Percentiles rank a stretch among this genome's conserved stretches.
These are phyloP conservation scores for Medauroidea extradentata DNA, from an alignment of 1,140 invertebrate species.

Conservation along the genomic window DNA sequence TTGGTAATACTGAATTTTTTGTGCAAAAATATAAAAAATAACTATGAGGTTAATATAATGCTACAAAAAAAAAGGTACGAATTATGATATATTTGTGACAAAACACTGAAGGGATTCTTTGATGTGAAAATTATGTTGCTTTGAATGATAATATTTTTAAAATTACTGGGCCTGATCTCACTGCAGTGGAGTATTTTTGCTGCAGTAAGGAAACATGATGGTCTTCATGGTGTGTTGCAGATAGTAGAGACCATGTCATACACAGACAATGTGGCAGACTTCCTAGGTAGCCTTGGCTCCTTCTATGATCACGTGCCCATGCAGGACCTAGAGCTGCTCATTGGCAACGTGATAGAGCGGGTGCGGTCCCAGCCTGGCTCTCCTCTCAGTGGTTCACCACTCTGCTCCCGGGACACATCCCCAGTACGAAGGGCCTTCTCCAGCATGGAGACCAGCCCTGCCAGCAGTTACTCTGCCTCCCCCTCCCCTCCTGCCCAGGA, in stretches of 20 bases:
- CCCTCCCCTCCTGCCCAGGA: constrained; percentile 59
- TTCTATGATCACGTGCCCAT: constrained; percentile 51
- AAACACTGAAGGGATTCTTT: too few species aligned
- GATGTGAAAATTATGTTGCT: too few species aligned
- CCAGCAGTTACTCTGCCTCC: constrained; percentile 47
- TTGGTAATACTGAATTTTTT: too few species aligned
- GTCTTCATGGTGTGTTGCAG: constrained; percentile 51
- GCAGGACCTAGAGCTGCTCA: constrained; percentile 66
- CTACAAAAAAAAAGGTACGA: too few species aligned
- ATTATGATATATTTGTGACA: too few species aligned
- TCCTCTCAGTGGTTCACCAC: constrained; percentile 51
- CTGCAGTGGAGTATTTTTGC: constrained; percentile 8
- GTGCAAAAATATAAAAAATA: too few species aligned
- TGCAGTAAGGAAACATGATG: too few species aligned
- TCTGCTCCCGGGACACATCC: constrained; percentile 23
- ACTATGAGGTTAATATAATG: too few species aligned
- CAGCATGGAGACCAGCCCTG: constrained; percentile 45
- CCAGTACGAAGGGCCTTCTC: constrained; percentile 23
- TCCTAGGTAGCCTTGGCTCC: constrained; percentile 54
- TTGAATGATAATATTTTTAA: constrained; percentile 8
- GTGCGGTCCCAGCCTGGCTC: constrained; percentile 63
- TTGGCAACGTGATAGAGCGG: constrained; percentile 62
- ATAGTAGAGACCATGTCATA: constrained; percentile 84
- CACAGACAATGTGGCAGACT: constrained; percentile 72
- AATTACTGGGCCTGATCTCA: constrained; percentile 11